phyloP scores from a whole-genome alignment of 2,113 vertebrate species.

The Cnemophilus loriae region DNA sequence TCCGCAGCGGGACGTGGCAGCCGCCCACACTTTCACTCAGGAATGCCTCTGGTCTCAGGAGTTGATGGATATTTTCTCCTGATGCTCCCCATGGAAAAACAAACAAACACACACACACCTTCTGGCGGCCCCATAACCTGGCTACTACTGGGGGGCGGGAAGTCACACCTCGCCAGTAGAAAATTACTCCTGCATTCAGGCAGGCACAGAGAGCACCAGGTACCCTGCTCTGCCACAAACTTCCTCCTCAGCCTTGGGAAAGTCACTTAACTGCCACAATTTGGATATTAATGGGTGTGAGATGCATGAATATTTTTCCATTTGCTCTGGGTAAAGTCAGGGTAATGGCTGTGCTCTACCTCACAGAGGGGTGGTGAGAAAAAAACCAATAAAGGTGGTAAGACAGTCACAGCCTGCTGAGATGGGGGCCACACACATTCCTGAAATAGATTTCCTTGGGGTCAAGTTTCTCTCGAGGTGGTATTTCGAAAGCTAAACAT shows the following conservation, averaged over 20 bases:
- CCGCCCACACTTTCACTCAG: constrained; percentile 40
- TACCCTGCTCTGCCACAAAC: background rate
- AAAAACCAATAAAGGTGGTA: background rate
- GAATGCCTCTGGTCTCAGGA: constrained; percentile 20
- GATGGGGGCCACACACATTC: constrained; percentile 18
- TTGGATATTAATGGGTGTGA: background rate
- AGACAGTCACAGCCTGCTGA: background rate
- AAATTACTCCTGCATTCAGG: background rate
- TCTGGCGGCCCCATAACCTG: background rate
- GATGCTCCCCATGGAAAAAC: constrained; percentile 22
- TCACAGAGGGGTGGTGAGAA: background rate
- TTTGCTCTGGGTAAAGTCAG: background rate
- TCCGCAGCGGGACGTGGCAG: background rate
- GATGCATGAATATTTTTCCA: background rate
- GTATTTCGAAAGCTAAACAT: constrained; percentile 29
- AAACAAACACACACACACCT: constrained; percentile 27
- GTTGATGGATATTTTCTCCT: constrained; percentile 47
- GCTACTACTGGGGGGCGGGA: background rate
- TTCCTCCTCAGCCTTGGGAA: background rate
- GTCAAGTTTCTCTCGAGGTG: constrained; percentile 38
- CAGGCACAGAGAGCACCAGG: background rate
- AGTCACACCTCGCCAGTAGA: background rate
- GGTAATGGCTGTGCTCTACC: background rate
- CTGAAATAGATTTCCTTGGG: constrained; percentile 51
- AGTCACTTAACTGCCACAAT: background rate